Base-by-base conservation (phyloP, 2,797 vertebrate genomes). In the Microtus obscurus region DNA sequence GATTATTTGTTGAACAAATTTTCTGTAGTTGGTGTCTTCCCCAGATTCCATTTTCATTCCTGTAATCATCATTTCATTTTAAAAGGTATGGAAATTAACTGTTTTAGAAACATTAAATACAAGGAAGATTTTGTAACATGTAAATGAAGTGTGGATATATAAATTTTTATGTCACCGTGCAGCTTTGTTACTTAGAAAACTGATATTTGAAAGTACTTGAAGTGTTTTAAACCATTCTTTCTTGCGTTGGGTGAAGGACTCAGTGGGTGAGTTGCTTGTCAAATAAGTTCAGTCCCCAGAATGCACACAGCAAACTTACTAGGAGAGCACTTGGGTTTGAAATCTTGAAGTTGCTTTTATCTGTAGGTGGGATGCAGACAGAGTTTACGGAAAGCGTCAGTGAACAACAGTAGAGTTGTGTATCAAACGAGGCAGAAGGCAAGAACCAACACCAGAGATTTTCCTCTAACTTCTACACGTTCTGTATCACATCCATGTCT, bases 161-260 rank as follows among this genome's bases (percentile, higher is more conserved):
- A 2, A 48, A 63, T 63, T 83, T 83, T 91, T 27, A 69, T 88
- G 31, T 34, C 34, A 31, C 80, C 21, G 43, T 31, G 1, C 43
- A 74, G n/a, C 76, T 48, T 95, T 73, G 21, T 86, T 97, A 69
- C 71, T 67, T 95, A 40, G 48, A 59, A 89, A 87, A 69, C n/a
- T 9, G 21, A 13, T 69, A 69, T 8, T 59, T 87, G 1, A 14
- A 76, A 43, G 27, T 59, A 34, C 29, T 34, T 74, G 5, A 76
- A 61, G 71, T 59, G 27, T 45, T 45, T 43, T 59, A 74, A 59
- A 73, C 59, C 6, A 59, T 29, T 34, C 51, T 37, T 80, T 53
- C 19, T 88, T 56, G n/a, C 40, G 10, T 34, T 56, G 10, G 5
- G 1, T 6, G 10, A 73, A 56, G 71, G 67, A 51, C n/a, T 56